Evolutionary conservation across 2,888 invertebrate species (phyloP).

Genomic region (Taphrorychus bicolor): DNA sequence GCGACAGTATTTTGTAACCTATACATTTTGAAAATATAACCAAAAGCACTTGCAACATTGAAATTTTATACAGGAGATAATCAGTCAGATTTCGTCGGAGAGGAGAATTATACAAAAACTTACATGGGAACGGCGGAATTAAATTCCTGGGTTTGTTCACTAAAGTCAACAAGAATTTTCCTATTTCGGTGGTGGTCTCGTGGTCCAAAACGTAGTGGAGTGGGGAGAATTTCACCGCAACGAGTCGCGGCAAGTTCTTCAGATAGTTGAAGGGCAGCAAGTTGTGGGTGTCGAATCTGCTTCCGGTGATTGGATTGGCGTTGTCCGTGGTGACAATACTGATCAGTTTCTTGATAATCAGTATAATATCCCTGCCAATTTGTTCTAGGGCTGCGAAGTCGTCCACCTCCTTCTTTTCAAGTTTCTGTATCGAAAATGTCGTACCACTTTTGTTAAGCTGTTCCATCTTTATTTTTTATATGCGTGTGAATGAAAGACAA

Average conservation of each 20-base stretch:
- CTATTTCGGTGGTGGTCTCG: conserved; percentile 60
- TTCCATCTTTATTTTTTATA: neutral
- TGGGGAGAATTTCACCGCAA: conserved; percentile 67
- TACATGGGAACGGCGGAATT: conserved; percentile 71
- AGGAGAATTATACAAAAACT: no score
- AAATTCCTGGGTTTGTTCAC: conserved; percentile 65
- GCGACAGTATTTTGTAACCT: no score
- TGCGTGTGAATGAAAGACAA: neutral
- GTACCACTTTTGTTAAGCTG: neutral
- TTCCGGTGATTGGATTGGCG: conserved; percentile 8
- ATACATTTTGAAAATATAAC: no score
- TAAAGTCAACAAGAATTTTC: conserved; percentile 64
- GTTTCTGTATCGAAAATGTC: conserved; percentile 58
- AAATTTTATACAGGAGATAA: no score
- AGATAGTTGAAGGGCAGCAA: conserved; percentile 49
- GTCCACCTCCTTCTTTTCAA: conserved; percentile 67
- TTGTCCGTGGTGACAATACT: conserved; percentile 41
- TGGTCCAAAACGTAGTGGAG: conserved; percentile 67
- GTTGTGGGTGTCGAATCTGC: conserved; percentile 16
- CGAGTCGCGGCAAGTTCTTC: conserved; percentile 64
- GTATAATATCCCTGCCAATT: conserved; percentile 63
- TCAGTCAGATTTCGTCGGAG: no score
- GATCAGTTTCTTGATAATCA: conserved; percentile 54
- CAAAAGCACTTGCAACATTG: no score
- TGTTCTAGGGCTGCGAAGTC: conserved; percentile 69